These are phyloP conservation scores for Epizoanthus illoricatus DNA, from an alignment of 92 coral and sea anemone species.

Conservation along the genomic window DNA sequence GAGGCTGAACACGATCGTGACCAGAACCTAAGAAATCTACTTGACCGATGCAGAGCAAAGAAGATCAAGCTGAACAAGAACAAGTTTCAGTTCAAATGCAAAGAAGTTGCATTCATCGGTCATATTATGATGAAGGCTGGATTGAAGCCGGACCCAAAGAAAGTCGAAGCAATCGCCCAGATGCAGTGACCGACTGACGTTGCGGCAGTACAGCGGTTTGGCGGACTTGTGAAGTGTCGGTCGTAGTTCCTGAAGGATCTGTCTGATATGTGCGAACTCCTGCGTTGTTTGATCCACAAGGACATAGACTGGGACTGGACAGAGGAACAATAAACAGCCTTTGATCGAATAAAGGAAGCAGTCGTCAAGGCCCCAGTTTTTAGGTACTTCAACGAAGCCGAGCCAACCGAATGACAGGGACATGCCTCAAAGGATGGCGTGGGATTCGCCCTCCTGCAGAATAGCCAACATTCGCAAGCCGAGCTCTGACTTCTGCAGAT, in stretches of 20 bases:
- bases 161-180: slow-evolving; percentile 53
- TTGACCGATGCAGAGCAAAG: too few relatives aligned
- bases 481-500: not conserved
- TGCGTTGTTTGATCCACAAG: slow-evolving; percentile 50
- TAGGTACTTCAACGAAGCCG: too few relatives aligned
- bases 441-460: not conserved
- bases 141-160: slow-evolving; percentile 53
- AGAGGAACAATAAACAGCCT: slow-evolving; percentile 44
- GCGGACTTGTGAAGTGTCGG: slow-evolving; percentile 59
- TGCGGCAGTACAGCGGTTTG: slow-evolving; percentile 43
- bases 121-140: slow-evolving; percentile 50
- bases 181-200: too few relatives aligned
- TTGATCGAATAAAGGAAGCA: too few relatives aligned
- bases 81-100: too few relatives aligned
- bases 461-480: not conserved
- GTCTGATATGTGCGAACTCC: slow-evolving; percentile 46
- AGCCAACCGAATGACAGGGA: too few relatives aligned
- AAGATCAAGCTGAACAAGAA: too few relatives aligned
- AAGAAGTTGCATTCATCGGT: too few relatives aligned
- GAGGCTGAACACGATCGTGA: too few relatives aligned
- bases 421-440: not conserved
- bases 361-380: too few relatives aligned
- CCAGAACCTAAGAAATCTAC: too few relatives aligned
- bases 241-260: slow-evolving; percentile 47
- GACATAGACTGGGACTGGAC: slow-evolving; percentile 33